Conservation (phyloP, 2,797 vertebrate genomes). For the Lagocephalus sceleratus region DNA sequence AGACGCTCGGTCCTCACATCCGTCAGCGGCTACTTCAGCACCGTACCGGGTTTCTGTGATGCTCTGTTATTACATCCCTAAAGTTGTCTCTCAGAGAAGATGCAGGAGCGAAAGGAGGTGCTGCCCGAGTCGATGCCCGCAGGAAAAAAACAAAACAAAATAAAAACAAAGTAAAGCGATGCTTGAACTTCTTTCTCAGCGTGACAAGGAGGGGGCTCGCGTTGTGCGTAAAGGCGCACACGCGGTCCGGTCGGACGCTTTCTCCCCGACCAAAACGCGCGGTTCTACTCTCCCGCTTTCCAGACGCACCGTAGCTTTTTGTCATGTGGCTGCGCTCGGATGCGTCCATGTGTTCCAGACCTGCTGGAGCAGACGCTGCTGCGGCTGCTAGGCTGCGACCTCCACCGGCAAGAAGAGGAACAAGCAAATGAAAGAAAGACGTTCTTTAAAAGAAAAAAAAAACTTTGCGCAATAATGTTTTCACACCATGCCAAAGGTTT, state of each 20-base stretch:
- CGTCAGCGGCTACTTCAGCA: conserved; percentile 54
- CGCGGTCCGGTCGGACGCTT: conserved; percentile 27
- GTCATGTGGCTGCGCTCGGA: conserved; percentile 68
- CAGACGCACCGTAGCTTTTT: conserved; percentile 68
- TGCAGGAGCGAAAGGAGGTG: not conserved
- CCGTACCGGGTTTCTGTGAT: conserved; percentile 56
- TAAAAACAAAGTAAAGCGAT: not conserved
- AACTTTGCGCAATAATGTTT: too few relatives aligned
- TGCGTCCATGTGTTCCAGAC: conserved; percentile 51
- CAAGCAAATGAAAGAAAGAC: not conserved
- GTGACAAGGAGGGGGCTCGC: conserved; percentile 7
- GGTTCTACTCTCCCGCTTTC: conserved; percentile 56
- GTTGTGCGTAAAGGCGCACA: conserved; percentile 26
- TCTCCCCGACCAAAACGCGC: conserved; percentile 29
- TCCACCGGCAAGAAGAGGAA: conserved; percentile 68
- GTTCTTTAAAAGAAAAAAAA: too few relatives aligned
- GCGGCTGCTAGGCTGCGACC: conserved; percentile 72
- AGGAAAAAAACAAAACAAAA: conserved; percentile 14
- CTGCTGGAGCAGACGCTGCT: conserved; percentile 23
- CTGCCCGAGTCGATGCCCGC: conserved; percentile 4
- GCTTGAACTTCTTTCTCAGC: conserved; percentile 29
- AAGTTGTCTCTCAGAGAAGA: conserved; percentile 59
- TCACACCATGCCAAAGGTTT: not conserved
- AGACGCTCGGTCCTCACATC: conserved; percentile 58
- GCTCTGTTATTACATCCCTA: conserved; percentile 61